These are phyloP conservation scores for Drosophila tropicalis DNA, from an alignment of 1,140 invertebrate genomes.

Conservation along the genomic window DNA sequence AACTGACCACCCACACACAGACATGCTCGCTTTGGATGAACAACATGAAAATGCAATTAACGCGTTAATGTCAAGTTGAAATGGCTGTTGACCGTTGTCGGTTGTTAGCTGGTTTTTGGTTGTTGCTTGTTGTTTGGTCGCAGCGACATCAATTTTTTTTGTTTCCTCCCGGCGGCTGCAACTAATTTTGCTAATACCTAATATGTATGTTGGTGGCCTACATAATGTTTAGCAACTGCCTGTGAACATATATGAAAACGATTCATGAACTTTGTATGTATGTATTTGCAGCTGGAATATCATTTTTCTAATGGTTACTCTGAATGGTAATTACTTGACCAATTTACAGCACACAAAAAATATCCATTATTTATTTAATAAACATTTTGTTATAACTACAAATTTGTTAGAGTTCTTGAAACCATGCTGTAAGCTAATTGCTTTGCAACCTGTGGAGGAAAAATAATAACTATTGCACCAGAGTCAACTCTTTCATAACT, in stretches of 20 bases:
- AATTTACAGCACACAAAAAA: too few species aligned
- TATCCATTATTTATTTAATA: constrained; percentile 60
- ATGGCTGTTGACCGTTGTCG: constrained; percentile 51
- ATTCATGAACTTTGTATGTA: too few species aligned
- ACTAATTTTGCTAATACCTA: constrained; percentile 44
- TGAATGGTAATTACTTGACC: too few species aligned
- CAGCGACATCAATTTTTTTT: constrained; percentile 48
- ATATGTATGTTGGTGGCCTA: constrained; percentile 25
- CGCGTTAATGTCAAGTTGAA: constrained; percentile 74
- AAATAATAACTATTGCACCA: constrained; percentile 33
- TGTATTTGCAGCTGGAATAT: too few species aligned
- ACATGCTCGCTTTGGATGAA: constrained; percentile 37
- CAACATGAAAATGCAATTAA: constrained; percentile 81
- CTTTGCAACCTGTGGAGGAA: constrained; percentile 68
- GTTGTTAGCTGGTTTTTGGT: constrained; percentile 26
- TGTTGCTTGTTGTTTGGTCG: constrained; percentile 27
- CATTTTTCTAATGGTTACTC: too few species aligned
- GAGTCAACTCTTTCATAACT: constrained; percentile 22
- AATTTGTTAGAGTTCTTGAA: constrained; percentile 34
- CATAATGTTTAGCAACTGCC: constrained; percentile 48
- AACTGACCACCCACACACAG: constrained; percentile 32
- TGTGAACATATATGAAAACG: too few species aligned
- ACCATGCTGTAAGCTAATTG: constrained; percentile 63
- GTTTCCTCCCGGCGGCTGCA: constrained; percentile 30
- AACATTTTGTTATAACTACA: constrained; percentile 58